Conservation (phyloP, 1,140 invertebrate genomes). For the Saccostrea echinata region DNA sequence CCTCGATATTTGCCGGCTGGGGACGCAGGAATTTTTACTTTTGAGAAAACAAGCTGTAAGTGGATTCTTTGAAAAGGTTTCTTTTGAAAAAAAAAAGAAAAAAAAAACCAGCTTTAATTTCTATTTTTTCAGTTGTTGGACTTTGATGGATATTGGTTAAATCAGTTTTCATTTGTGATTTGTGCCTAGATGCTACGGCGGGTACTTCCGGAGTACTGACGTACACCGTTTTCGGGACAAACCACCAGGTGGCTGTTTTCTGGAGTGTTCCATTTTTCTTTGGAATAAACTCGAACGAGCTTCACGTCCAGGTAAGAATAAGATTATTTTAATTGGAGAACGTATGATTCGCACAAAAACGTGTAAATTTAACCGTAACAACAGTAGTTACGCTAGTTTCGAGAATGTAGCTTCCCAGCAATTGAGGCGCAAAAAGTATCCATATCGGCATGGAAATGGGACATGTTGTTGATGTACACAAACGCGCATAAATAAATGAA, state of each 20-base stretch:
- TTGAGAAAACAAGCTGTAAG: slow-evolving; percentile 52
- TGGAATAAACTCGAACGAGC: slow-evolving; percentile 47
- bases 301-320: slow-evolving; percentile 48
- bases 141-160: too few species aligned
- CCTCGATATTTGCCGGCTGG: slow-evolving; percentile 45
- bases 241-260: slow-evolving; percentile 48
- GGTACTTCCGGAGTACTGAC: slow-evolving; percentile 53
- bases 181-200: slow-evolving; percentile 34
- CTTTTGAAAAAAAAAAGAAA: too few species aligned
- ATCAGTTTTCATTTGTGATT: not conserved
- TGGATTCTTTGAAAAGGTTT: not conserved
- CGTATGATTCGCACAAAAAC: too few species aligned
- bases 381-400: too few species aligned
- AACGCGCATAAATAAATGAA: too few species aligned
- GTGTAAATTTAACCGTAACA: too few species aligned
- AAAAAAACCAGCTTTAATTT: too few species aligned
- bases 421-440: too few species aligned
- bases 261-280: slow-evolving; percentile 53
- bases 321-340: not conserved
- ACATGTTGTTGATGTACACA: too few species aligned
- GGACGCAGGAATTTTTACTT: slow-evolving; percentile 51
- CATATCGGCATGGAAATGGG: too few species aligned
- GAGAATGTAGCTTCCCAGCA: too few species aligned
- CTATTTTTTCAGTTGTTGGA: too few species aligned
- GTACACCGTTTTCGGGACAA: slow-evolving; percentile 42